phyloP scores from a whole-genome alignment of 2,797 vertebrate species.

The Sebastes elongatus region DNA sequence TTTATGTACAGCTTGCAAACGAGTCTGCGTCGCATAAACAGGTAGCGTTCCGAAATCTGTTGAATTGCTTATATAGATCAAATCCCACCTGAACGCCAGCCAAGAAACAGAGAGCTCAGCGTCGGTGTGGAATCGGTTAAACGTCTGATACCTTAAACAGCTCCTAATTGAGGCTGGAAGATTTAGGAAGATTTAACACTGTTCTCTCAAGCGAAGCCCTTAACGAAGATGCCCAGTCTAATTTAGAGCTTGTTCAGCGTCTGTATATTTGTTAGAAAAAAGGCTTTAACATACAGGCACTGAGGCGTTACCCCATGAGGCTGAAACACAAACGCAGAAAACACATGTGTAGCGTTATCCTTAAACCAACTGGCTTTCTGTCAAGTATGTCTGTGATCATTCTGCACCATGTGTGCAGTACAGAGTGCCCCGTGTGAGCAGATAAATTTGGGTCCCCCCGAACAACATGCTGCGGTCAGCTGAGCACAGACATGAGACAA shows the following conservation, averaged over 20 bases:
- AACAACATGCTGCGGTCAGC: constrained; percentile 54
- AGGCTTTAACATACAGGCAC: constrained; percentile 16
- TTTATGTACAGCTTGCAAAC: constrained; percentile 31
- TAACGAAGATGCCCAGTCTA: constrained; percentile 50
- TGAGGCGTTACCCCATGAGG: background rate
- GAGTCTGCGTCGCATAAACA: constrained; percentile 4
- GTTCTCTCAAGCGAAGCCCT: constrained; percentile 52
- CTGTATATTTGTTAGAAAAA: constrained; percentile 43
- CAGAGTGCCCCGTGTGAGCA: background rate
- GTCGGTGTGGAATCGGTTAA: constrained; percentile 61
- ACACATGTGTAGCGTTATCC: background rate
- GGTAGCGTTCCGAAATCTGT: constrained; percentile 16
- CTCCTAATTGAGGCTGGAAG: constrained; percentile 60
- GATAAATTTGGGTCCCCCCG: background rate
- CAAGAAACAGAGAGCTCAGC: constrained; percentile 18
- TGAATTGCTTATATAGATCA: constrained; percentile 26
- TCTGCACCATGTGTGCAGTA: background rate
- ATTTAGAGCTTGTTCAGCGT: constrained; percentile 50
- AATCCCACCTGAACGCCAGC: constrained; percentile 32
- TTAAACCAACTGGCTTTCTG: constrained; percentile 1
- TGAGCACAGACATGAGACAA: constrained; percentile 46
- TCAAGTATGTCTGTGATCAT: constrained; percentile 23
- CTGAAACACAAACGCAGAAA: constrained; percentile 2
- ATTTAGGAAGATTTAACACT: constrained; percentile 62
- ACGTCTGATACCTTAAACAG: constrained; percentile 63